These are phyloP conservation scores for Eretmochelys imbricata DNA, from an alignment of 2,113 vertebrate species.

Conservation along the genomic window DNA sequence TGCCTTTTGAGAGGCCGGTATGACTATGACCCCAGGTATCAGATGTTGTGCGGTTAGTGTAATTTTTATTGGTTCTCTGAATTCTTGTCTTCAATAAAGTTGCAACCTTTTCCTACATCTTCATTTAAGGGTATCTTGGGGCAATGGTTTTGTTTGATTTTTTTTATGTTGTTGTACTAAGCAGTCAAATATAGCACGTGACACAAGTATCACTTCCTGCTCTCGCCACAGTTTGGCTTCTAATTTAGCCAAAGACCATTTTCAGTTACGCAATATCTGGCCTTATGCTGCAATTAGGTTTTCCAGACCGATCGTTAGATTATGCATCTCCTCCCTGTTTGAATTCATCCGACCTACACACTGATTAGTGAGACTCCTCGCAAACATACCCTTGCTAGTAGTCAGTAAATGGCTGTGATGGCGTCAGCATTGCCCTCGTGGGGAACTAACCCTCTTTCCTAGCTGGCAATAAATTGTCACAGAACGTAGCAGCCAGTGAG, in stretches of 20 bases:
- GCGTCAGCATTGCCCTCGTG: not conserved
- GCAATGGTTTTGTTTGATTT: not conserved
- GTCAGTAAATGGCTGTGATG: not conserved
- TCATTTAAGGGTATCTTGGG: not conserved
- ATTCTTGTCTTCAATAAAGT: not conserved
- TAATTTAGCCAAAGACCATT: not conserved
- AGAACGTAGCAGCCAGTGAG: not conserved
- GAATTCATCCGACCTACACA: not conserved
- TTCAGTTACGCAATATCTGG: not conserved
- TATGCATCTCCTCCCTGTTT: not conserved
- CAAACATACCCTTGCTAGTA: not conserved
- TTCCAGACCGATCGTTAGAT: not conserved
- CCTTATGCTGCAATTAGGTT: not conserved
- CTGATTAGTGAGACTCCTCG: not conserved
- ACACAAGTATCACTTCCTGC: not conserved
- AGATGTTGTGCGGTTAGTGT: not conserved
- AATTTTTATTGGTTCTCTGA: not conserved
- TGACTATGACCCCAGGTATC: not conserved
- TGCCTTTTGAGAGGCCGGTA: not conserved
- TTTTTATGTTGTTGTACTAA: not conserved
- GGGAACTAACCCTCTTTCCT: not conserved
- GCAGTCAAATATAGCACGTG: not conserved
- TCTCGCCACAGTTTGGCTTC: not conserved
- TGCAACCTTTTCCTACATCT: not conserved
- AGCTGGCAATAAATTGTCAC: not conserved